These are phyloP conservation scores for Leguminivora glycinivorella DNA, from an alignment of 1,140 invertebrate species.

Conservation along the genomic window DNA sequence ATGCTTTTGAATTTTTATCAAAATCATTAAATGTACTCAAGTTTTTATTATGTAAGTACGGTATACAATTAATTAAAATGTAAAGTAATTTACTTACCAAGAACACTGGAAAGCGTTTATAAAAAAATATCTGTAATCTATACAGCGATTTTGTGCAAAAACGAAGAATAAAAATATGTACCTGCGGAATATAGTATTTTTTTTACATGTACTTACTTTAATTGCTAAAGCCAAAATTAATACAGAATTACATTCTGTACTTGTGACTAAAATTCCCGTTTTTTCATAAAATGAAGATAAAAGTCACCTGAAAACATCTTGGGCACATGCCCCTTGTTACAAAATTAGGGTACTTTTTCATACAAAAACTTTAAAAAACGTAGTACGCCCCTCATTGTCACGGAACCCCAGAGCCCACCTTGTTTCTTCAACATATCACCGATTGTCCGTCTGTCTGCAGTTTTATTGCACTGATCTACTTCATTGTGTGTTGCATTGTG, in stretches of 20 bases:
- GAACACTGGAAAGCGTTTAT: too few species aligned
- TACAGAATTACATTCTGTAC: not conserved
- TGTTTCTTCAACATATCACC: not conserved
- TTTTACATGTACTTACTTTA: too few species aligned
- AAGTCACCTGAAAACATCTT: not conserved
- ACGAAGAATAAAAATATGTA: too few species aligned
- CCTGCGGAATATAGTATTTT: too few species aligned
- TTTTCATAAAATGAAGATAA: not conserved
- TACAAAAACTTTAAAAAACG: not conserved
- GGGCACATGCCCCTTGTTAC: not conserved
- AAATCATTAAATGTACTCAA: too few species aligned
- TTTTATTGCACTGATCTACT: conserved; percentile 51
- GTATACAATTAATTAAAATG: too few species aligned
- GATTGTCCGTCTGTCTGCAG: conserved; percentile 18
- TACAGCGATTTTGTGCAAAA: too few species aligned
- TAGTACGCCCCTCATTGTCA: conserved; percentile 11
- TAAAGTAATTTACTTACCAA: too few species aligned
- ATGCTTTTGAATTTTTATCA: too few species aligned
- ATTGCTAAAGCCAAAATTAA: not conserved
- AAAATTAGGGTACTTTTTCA: not conserved
- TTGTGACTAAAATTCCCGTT: not conserved
- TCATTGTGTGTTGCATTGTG: conserved; percentile 32
- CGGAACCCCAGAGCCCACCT: conserved; percentile 4
- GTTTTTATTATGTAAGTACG: too few species aligned
- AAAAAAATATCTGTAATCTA: too few species aligned